phyloP scores from a whole-genome alignment of 2,888 invertebrate species.

The Gerris lacustris region DNA sequence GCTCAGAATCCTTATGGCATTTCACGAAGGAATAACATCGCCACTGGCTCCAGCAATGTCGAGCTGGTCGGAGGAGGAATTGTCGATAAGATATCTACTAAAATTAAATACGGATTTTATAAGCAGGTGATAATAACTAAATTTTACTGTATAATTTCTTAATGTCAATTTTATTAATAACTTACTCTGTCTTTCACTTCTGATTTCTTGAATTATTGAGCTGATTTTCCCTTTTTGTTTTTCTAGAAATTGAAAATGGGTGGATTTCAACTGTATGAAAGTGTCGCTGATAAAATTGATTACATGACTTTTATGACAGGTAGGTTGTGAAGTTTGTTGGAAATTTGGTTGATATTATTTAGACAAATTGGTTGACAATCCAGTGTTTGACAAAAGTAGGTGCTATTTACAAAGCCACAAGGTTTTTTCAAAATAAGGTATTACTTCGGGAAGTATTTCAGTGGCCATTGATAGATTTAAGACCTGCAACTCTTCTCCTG shows the following conservation, averaged over 20 bases:
- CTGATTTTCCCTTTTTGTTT: conserved; percentile 16
- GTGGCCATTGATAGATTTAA: too few species aligned
- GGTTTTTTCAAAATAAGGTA: too few species aligned
- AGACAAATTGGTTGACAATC: too few species aligned
- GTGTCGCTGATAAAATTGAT: conserved; percentile 53
- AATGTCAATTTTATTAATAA: not conserved
- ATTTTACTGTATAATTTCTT: not conserved
- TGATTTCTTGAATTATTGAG: too few species aligned
- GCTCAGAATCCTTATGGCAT: not conserved
- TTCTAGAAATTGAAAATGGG: conserved; percentile 51
- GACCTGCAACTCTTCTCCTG: too few species aligned
- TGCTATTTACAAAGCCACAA: too few species aligned
- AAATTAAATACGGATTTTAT: conserved; percentile 6
- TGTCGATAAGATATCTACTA: not conserved
- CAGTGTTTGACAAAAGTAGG: too few species aligned
- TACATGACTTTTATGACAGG: conserved; percentile 51
- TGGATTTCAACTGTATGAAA: conserved; percentile 58
- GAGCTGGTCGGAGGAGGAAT: not conserved
- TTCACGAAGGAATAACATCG: not conserved
- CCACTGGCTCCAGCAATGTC: not conserved
- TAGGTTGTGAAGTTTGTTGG: conserved; percentile 15
- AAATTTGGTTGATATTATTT: not conserved
- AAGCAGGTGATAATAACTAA: not conserved
- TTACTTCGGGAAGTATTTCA: too few species aligned
- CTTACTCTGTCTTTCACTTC: too few species aligned